Evolutionary conservation across 2,113 vertebrate species (phyloP).

Genomic region (Onychostruthus taczanowskii): DNA sequence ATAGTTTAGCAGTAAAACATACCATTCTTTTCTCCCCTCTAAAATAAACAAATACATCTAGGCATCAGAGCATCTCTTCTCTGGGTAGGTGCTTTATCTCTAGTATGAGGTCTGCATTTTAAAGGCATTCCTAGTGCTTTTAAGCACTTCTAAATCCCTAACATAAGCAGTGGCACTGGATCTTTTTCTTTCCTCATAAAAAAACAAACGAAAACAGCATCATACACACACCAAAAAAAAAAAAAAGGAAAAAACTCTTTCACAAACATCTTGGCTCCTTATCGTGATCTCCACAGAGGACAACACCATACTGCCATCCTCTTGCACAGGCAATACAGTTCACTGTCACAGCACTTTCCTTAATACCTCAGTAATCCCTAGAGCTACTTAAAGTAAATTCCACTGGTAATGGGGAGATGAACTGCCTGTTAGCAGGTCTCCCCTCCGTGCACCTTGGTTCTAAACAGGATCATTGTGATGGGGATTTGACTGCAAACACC

Average conservation of each 20-base stretch:
- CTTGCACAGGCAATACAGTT: background rate
- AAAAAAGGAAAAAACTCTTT: background rate
- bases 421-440: background rate
- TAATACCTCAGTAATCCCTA: conserved; percentile 11
- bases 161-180: background rate
- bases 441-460: background rate
- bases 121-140: background rate
- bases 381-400: conserved; percentile 22
- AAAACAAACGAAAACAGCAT: background rate
- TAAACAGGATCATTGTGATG: background rate
- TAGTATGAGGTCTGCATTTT: conserved; percentile 29
- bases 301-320: background rate
- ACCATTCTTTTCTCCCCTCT: conserved; percentile 7
- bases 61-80: conserved; percentile 16
- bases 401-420: background rate
- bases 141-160: background rate
- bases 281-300: background rate
- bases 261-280: background rate
- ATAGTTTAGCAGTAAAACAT: conserved; percentile 60
- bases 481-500: background rate
- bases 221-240: background rate
- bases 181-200: background rate
- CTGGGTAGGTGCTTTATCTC: conserved; percentile 22
- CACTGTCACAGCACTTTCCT: background rate
- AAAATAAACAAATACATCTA: conserved; percentile 51